These are phyloP conservation scores for Astur gentilis DNA, from an alignment of 2,113 vertebrate genomes.

Conservation along the genomic window DNA sequence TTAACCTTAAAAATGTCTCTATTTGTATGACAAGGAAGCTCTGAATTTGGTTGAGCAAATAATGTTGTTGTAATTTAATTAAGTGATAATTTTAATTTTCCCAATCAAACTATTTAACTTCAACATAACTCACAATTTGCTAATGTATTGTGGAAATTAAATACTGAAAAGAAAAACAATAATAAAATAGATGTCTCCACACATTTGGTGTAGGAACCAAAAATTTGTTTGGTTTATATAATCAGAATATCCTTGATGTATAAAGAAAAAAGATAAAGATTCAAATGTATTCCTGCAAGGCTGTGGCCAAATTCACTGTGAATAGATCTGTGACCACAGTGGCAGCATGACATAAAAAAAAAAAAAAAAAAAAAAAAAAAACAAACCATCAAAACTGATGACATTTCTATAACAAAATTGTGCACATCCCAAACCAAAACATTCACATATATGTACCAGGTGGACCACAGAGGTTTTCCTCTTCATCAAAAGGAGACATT, in stretches of 20 bases:
- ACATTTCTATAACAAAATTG: background rate
- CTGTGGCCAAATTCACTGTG: background rate
- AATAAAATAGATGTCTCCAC: background rate
- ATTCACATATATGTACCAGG: background rate
- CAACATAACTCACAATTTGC: background rate
- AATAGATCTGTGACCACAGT: background rate
- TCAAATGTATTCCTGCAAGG: background rate
- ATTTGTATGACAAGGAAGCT: background rate
- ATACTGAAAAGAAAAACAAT: background rate
- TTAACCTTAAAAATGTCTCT: background rate
- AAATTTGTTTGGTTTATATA: background rate
- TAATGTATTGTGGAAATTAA: background rate
- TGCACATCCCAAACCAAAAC: rapidly evolving
- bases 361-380: background rate
- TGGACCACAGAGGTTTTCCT: background rate
- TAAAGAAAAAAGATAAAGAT: background rate
- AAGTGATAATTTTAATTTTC: background rate
- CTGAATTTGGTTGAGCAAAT: background rate
- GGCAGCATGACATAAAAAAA: background rate
- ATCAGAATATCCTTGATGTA: background rate
- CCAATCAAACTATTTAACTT: background rate
- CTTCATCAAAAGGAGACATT: background rate
- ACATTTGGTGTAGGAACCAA: background rate
- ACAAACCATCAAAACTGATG: background rate
- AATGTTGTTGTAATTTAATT: background rate